Percentiles rank a stretch among this genome's conserved stretches.
Conservation (phyloP, 2,113 vertebrate genomes). For the Datnioides undecimradiatus region DNA sequence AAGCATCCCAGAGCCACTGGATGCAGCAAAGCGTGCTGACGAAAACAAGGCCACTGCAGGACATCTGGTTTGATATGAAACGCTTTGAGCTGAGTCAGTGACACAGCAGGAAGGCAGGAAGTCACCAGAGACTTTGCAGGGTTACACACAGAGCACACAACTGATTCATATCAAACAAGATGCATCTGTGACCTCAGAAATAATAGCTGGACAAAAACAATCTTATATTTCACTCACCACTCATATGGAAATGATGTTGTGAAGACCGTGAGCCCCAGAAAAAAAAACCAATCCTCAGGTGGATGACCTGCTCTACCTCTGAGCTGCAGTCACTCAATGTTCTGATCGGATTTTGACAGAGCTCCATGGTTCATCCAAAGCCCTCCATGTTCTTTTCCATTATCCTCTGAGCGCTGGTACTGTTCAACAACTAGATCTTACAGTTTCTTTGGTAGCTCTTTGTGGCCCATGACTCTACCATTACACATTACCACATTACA, state of each 20-base stretch:
- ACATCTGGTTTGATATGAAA: conserved; percentile 56
- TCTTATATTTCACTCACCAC: background rate
- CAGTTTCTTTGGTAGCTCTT: too few relatives aligned
- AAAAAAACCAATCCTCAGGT: too few relatives aligned
- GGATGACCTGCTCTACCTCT: too few relatives aligned
- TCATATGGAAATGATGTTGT: background rate
- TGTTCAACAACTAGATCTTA: too few relatives aligned
- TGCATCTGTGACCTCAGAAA: background rate
- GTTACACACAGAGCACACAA: background rate
- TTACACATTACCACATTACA: too few relatives aligned
- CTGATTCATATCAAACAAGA: background rate
- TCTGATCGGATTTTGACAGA: too few relatives aligned
- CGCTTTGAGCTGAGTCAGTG: conserved; percentile 53
- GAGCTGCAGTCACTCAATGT: too few relatives aligned
- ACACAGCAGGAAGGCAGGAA: conserved; percentile 38
- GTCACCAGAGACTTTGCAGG: conserved; percentile 40
- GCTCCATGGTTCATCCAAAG: too few relatives aligned
- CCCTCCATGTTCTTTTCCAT: too few relatives aligned
- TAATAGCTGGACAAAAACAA: background rate
- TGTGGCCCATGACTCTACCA: too few relatives aligned
- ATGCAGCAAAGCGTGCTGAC: conserved; percentile 46
- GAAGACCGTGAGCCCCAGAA: too few relatives aligned
- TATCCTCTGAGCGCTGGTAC: too few relatives aligned
- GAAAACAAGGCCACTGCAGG: conserved; percentile 57
- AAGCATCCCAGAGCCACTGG: conserved; percentile 47